phyloP scores from a whole-genome alignment of 2,797 vertebrate genomes.

The Malurus splendens region DNA sequence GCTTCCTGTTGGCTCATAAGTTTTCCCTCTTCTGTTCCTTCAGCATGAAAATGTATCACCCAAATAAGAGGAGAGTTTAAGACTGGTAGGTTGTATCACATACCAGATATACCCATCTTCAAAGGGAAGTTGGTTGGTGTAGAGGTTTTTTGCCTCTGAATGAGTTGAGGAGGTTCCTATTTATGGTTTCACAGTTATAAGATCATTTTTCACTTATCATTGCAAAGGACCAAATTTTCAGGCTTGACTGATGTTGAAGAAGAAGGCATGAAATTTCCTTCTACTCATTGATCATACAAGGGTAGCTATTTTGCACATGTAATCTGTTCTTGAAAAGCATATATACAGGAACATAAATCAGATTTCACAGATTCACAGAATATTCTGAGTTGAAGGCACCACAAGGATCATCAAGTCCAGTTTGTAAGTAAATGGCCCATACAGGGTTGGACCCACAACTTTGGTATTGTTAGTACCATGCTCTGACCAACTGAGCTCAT shows the following conservation, averaged over 20 bases:
- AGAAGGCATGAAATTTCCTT: not conserved
- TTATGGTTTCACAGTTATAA: not conserved
- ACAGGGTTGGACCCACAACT: not conserved
- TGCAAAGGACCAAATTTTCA: not conserved
- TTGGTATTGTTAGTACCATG: not conserved
- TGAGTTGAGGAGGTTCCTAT: not conserved
- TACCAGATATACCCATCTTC: not conserved
- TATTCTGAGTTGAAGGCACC: not conserved
- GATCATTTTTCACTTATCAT: not conserved
- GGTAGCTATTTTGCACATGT: not conserved
- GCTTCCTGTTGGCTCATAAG: not conserved
- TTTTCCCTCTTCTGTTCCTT: not conserved
- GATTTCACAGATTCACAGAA: not conserved
- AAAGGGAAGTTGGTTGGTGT: not conserved
- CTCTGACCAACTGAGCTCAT: not conserved
- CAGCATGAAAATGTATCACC: not conserved
- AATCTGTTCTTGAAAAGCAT: not conserved
- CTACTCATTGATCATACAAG: not conserved
- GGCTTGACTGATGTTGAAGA: not conserved
- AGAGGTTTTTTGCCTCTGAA: not conserved
- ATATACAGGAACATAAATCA: not conserved
- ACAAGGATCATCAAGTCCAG: too few relatives aligned
- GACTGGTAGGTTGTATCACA: not conserved
- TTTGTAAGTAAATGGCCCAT: not conserved
- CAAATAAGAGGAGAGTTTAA: not conserved